Conservation (phyloP, 2,797 vertebrate species). For the Halcyon badia region DNA sequence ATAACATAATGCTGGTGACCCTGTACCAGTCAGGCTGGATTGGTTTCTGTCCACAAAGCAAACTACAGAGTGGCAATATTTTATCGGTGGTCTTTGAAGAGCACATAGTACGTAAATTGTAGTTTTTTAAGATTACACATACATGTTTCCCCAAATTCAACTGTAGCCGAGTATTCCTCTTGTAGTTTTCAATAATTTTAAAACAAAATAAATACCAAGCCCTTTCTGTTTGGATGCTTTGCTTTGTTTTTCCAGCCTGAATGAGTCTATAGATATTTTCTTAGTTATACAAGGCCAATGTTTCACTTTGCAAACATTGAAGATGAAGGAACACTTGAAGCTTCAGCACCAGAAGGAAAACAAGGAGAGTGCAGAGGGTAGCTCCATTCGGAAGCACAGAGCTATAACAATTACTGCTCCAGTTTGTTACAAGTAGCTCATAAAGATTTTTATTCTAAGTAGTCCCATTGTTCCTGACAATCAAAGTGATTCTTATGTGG, state of each 20-base stretch:
- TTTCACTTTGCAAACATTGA: constrained; percentile 72
- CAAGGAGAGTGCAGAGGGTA: constrained; percentile 76
- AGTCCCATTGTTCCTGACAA: constrained; percentile 53
- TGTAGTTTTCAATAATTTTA: constrained; percentile 45
- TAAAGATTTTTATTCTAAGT: constrained; percentile 47
- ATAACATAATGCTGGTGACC: constrained; percentile 73
- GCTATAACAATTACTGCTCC: constrained; percentile 68
- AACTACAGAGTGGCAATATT: constrained; percentile 36
- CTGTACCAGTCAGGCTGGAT: constrained; percentile 63
- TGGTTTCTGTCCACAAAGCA: constrained; percentile 53
- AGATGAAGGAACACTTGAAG: constrained; percentile 82
- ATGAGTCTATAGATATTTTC: constrained; percentile 60
- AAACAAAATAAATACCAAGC: constrained; percentile 69
- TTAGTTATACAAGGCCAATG: constrained; percentile 70
- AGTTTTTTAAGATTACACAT: background rate
- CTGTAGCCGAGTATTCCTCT: constrained; percentile 11
- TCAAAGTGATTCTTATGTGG: constrained; percentile 64
- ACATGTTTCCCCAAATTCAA: constrained; percentile 3
- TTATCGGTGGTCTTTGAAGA: constrained; percentile 22
- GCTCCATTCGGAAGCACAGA: constrained; percentile 83
- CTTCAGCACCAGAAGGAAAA: constrained; percentile 90
- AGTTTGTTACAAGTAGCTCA: constrained; percentile 72
- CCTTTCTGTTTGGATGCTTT: constrained; percentile 46
- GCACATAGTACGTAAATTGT: background rate
- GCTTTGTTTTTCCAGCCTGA: constrained; percentile 63